Conservation (phyloP, 1,140 invertebrate species). For the Tetragonula clypearis region DNA sequence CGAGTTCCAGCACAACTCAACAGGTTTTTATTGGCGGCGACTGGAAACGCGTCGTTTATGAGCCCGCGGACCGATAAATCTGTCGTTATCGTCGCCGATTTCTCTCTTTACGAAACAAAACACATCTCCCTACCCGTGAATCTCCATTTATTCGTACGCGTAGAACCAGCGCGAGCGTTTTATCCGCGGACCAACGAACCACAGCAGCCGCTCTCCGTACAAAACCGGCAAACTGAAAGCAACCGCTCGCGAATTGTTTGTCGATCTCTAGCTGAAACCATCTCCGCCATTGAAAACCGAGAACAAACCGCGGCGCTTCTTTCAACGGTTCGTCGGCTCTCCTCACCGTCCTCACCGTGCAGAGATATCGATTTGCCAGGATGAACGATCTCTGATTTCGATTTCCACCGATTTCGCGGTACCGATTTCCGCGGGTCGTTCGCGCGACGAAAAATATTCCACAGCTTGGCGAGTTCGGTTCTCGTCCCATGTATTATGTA, state of each 20-base stretch:
- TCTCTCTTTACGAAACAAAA: background rate
- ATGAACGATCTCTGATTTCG: background rate
- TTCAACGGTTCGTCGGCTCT: background rate
- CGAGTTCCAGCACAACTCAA: conserved; percentile 40
- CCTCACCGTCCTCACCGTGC: too few species aligned
- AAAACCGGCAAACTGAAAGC: background rate
- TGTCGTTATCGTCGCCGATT: conserved; percentile 15
- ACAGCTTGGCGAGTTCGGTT: background rate
- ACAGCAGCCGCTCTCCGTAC: background rate
- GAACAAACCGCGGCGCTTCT: background rate
- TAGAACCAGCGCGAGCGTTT: background rate
- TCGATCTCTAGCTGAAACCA: background rate
- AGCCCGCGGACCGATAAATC: conserved; percentile 21
- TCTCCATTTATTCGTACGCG: background rate
- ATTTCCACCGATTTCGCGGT: background rate
- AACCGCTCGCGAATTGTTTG: background rate
- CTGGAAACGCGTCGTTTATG: conserved; percentile 37
- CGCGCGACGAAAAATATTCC: too few species aligned
- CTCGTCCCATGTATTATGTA: background rate
- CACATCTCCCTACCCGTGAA: background rate
- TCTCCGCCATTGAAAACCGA: background rate
- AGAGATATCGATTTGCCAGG: background rate
- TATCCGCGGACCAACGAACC: background rate
- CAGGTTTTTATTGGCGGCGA: conserved; percentile 56
- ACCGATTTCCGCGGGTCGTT: background rate